Evolutionary conservation across 1,140 invertebrate species (phyloP).

Genomic region (Antheraea mylitta): DNA sequence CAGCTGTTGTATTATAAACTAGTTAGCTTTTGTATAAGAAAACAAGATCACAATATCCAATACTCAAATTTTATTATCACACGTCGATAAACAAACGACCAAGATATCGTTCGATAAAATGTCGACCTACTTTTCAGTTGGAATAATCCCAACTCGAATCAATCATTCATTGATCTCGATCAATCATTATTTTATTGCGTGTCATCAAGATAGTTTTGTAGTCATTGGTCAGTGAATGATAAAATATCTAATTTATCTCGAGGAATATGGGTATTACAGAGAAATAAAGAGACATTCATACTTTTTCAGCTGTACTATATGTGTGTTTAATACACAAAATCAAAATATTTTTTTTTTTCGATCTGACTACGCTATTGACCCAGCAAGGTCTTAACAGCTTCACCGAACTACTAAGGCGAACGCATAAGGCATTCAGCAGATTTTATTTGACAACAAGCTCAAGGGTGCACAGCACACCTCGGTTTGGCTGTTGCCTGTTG

Average conservation of each 20-base stretch:
- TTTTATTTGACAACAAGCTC: no score
- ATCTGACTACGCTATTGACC: no score
- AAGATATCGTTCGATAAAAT: not conserved
- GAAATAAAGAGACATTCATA: not conserved
- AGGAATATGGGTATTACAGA: not conserved
- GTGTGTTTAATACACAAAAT: no score
- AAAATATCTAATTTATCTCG: not conserved
- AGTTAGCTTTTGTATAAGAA: not conserved
- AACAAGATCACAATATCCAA: not conserved
- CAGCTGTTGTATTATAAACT: no score
- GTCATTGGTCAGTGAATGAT: not conserved
- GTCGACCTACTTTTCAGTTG: not conserved
- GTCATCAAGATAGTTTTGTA: not conserved
- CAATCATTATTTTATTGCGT: not conserved
- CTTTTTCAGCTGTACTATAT: no score
- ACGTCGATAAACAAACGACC: not conserved
- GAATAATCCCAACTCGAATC: not conserved
- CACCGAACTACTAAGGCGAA: no score
- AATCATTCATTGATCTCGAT: conserved; percentile 3
- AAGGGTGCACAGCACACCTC: no score
- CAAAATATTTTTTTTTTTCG: no score
- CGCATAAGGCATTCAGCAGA: no score
- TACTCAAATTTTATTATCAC: not conserved
- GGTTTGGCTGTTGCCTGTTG: no score
- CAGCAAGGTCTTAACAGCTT: no score